Evolutionary conservation across 2,113 vertebrate species (phyloP).

Genomic region (Castor canadensis): DNA sequence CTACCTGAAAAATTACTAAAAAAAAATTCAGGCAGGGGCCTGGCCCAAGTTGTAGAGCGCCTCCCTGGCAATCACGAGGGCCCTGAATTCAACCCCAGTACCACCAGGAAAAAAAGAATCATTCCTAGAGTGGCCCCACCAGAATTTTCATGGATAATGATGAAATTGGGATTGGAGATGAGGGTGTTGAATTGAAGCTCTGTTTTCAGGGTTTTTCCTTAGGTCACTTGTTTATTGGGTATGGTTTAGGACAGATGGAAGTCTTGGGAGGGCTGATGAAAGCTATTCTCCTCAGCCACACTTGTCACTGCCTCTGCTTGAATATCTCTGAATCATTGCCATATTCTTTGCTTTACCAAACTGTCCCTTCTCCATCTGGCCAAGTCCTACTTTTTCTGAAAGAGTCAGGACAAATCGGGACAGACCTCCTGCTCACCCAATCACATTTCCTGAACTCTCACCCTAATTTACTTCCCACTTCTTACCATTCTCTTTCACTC

Average conservation of each 20-base stretch:
- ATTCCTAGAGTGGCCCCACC: background rate
- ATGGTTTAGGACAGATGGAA: background rate
- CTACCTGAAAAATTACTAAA: too few species aligned
- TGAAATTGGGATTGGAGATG: background rate
- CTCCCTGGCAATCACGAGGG: too few species aligned
- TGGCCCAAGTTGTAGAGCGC: too few species aligned
- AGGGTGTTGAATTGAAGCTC: background rate
- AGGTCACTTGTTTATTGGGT: background rate
- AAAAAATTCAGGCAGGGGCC: too few species aligned
- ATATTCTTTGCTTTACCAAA: background rate
- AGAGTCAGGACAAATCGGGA: background rate
- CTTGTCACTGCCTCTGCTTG: background rate
- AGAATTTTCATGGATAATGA: background rate
- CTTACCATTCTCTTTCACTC: background rate
- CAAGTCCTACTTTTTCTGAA: background rate
- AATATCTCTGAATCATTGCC: background rate
- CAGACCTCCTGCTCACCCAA: too few species aligned
- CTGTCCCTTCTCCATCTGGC: background rate
- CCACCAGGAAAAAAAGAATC: too few species aligned
- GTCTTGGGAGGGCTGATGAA: background rate
- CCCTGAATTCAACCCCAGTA: too few species aligned
- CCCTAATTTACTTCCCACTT: background rate
- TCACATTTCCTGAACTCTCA: background rate
- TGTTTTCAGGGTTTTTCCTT: background rate
- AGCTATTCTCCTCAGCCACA: background rate